Base-by-base conservation (phyloP, 1,140 invertebrate species). In the Helicoverpa zea region DNA sequence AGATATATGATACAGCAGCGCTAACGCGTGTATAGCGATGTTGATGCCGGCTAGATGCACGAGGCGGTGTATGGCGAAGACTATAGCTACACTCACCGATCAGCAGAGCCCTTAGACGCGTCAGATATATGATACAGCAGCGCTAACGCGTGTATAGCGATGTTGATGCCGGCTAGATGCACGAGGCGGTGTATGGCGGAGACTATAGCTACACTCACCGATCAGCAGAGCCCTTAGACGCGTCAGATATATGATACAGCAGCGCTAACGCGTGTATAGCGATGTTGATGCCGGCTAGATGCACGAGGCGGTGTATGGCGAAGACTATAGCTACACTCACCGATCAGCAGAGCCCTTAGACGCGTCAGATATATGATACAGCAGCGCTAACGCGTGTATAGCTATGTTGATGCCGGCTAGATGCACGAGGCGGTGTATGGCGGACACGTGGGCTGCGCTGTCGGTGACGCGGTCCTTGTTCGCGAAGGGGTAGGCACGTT, bases 371-470 rank as follows among this genome's bases (percentile, higher is more conserved):
- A 99, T 96, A 90, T 99, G 98, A 86, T 97, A 97, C 1, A 99
- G 95, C 79, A 99, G 95, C 81, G 97, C 97, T 0, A 99, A 92
- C 0, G 98, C 98, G 89, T 99, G 98, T 11, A 99, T 92, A 29
- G 98, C 96, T 1, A 98, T 97, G 86, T 97, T 97, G 81, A 99
- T 97, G 75, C 97, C 96, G 0, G 97, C 97, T 68, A 98, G 82
- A 87, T 99, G 98, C 0, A 99, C 98, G 18, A 99, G 95, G 88
- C 97, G 97, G 92, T 99, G 99, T 66, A 99, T 95, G 0, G 98
- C 98, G 86, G 98, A 96, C 63, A 98, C 95, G 87, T 99, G 97
- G 52, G 97, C 95, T 1, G 95, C 89, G 11, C 98, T 88, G 56
- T 96, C 95, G 3, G 94, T 87, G 54, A 94, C 95, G 79, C 92